Evolutionary conservation across 2,888 invertebrate species (phyloP), one percentile per base, ranked within the genome.

Genomic region (Gibbula magus): DNA sequence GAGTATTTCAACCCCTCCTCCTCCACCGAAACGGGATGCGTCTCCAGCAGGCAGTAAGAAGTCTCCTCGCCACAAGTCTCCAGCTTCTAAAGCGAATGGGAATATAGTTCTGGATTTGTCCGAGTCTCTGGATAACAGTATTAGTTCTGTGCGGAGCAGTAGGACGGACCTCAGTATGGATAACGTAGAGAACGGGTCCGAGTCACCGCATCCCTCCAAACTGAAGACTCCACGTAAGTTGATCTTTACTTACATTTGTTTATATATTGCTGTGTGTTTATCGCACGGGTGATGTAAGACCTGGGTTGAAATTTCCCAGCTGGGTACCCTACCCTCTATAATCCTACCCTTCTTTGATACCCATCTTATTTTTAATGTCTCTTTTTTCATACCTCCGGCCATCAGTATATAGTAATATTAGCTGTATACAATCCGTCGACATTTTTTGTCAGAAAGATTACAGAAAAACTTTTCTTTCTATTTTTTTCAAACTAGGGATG

Each of bases 61-160:
- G 79, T 54, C 81, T 66, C 29, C 81, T 61, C 35, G 77, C 29
- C 25, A 53, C 18, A 39, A 79, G 51, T 75, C 75, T 67, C 7
- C 86, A 84, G 29, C 87, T 84, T 3, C 79, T 20, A 77, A 81
- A 80, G 76, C 84, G 79, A 76, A 81, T 70, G 83, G 67, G 77
- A 83, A 67, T 76, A 77, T 78, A 81, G 83, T 83, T 66, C 80
- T 85, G 76, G 86, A 87, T 56, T 81, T 84, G 0, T 81, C 79
- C 0, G 86, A 84, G 54, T 83, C 86, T 0, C 75, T 83, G 32
- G 85, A 86, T 67, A 66, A 81, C 81, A 39, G 86, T 73, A 35
- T 82, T 20, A 87, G 85, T 78, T 89, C 88, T 2, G 81, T 82
- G 22, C 83, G 80, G 32, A 87, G 86, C 80, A 90, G 90, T 76